phyloP scores from a whole-genome alignment of 2,113 vertebrate genomes.

The Lagopus leucura region DNA sequence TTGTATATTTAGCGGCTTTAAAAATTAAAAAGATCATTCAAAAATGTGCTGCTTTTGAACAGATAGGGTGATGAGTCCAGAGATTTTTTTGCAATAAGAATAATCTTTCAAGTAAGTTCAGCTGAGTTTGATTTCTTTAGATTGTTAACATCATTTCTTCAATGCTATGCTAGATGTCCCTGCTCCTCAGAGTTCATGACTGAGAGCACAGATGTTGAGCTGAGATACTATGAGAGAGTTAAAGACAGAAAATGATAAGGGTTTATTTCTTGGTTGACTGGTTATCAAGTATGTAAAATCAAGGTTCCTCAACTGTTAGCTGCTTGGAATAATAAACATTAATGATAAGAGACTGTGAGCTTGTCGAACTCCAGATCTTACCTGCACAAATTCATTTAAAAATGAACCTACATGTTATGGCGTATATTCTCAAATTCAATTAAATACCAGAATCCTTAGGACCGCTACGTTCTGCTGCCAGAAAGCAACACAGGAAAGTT shows the following conservation, averaged over 20 bases:
- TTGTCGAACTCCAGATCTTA: neutral
- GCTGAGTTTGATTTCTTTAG: neutral
- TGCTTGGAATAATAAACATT: neutral
- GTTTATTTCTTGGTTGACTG: neutral
- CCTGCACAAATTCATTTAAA: neutral
- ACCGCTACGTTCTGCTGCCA: neutral
- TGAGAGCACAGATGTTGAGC: neutral
- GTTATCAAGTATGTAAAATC: neutral
- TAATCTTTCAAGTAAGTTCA: neutral
- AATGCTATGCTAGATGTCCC: neutral
- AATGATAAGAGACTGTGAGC: neutral
- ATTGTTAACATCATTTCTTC: neutral
- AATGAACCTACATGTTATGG: neutral
- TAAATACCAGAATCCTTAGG: neutral
- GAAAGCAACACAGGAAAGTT: neutral
- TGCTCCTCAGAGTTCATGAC: neutral
- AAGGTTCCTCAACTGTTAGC: neutral
- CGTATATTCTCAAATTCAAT: neutral
- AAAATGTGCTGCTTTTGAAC: neutral
- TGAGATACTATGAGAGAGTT: neutral
- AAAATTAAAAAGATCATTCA: neutral
- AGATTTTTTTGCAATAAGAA: neutral
- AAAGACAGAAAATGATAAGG: neutral
- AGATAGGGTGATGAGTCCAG: neutral
- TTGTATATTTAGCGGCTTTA: neutral